These are phyloP conservation scores for Pelusios castaneus DNA, from an alignment of 2,113 vertebrate species.

Conservation along the genomic window DNA sequence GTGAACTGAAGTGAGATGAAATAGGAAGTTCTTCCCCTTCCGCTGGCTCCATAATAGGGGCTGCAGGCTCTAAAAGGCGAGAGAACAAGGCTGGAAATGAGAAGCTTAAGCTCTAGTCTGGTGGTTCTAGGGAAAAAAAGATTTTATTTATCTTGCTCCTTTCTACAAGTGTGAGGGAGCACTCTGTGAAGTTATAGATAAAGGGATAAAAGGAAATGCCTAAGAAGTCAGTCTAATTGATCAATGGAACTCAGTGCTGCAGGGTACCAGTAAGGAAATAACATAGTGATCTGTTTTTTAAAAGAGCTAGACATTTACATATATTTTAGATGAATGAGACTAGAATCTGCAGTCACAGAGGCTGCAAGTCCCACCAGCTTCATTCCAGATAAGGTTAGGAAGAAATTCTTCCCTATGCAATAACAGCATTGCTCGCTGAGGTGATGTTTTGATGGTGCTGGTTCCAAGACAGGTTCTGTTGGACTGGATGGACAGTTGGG, in stretches of 20 bases:
- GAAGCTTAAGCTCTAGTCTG: not conserved
- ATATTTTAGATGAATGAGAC: not conserved
- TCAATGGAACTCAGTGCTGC: not conserved
- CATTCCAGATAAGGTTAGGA: not conserved
- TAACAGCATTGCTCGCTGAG: not conserved
- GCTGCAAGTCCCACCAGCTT: not conserved
- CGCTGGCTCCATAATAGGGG: not conserved
- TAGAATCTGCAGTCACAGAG: not conserved
- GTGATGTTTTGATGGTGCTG: not conserved
- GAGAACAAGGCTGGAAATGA: not conserved
- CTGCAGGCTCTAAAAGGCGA: not conserved
- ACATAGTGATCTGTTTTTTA: not conserved
- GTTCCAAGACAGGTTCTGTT: not conserved
- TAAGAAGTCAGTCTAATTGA: not conserved
- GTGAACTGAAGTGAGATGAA: constrained; percentile 43
- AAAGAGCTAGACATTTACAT: not conserved
- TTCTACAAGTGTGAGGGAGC: not conserved
- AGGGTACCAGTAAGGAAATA: not conserved
- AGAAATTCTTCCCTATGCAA: not conserved
- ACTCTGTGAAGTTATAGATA: not conserved
- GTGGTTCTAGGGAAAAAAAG: not conserved
- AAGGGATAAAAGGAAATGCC: not conserved
- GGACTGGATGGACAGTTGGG: not conserved
- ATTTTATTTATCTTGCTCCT: not conserved
- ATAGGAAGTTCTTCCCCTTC: constrained; percentile 43